A percentile compares a stretch with the other conserved stretches of the same genome.
phyloP scores from a whole-genome alignment of 2,797 vertebrate species.

The Rhynchotus rufescens region DNA sequence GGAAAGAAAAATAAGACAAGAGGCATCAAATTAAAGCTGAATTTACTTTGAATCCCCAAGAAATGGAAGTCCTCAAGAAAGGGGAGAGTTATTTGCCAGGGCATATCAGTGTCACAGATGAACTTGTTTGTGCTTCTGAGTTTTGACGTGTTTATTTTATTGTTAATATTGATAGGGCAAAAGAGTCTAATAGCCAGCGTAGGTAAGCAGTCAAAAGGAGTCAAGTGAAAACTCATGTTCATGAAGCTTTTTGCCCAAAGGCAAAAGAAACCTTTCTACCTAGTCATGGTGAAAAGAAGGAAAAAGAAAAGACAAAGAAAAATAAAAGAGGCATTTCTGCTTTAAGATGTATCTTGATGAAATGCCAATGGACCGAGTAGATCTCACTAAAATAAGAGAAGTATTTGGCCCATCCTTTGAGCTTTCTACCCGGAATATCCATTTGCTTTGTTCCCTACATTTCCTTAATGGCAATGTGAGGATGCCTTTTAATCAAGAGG shows the following conservation, averaged over 20 bases:
- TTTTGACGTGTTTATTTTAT: slow-evolving; percentile 61
- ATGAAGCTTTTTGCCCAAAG: slow-evolving; percentile 28
- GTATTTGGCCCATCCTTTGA: background rate
- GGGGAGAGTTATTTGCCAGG: slow-evolving; percentile 55
- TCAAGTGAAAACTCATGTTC: slow-evolving; percentile 19
- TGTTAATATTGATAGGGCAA: slow-evolving; percentile 27
- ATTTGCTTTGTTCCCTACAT: background rate
- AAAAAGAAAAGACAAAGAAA: background rate
- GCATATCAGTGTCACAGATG: slow-evolving; percentile 53
- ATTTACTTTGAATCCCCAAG: slow-evolving; percentile 70
- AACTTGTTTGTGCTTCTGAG: slow-evolving; percentile 69
- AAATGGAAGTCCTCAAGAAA: slow-evolving; percentile 57
- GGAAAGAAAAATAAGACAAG: slow-evolving; percentile 60
- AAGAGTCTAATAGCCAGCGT: background rate
- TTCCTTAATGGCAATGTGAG: background rate
- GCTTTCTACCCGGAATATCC: background rate
- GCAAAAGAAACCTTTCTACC: background rate
- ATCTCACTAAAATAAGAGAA: background rate
- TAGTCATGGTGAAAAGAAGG: background rate
- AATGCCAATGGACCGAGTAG: background rate
- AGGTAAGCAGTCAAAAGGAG: slow-evolving; percentile 41
- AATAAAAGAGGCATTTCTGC: background rate
- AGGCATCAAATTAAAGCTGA: slow-evolving; percentile 63
- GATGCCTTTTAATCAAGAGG: slow-evolving; percentile 64
- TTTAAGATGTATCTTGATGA: background rate